Evolutionary conservation across 2,888 invertebrate species (phyloP), one percentile per base, ranked within the genome.

Genomic region (Drosophila mimetica): DNA sequence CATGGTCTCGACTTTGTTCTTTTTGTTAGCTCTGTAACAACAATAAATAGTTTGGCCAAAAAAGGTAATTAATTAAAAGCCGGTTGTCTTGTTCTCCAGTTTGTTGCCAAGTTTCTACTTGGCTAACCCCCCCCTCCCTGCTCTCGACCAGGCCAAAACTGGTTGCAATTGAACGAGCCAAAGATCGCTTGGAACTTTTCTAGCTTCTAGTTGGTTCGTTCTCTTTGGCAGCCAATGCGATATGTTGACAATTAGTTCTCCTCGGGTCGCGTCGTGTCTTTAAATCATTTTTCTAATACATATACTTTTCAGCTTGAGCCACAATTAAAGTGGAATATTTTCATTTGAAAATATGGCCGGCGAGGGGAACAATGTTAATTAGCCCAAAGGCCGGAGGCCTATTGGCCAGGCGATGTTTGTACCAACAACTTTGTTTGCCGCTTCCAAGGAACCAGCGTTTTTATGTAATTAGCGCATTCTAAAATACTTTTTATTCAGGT

Each of bases 61-160:
- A 88, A 89, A 89, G 89, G 89, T 80, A 88, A 88, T 89, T 89
- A 89, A 88, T 89, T 89, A 86, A 82, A 88, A 86, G 84, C 86
- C 79, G 77, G 88, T 82, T 75, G 65, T 60, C 65, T 58, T 72
- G 61, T 65, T 58, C 44, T 48, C 64, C 53, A 47, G 42, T 39
- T 61, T 55, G 57, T 53, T 53, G 59, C 39, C 67, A 37, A 18
- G 6, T 30, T 51, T 67, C 41, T 22, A 59, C 37, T 28, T 42
- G 16, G 32, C 22, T 28, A 2, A 22, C 39, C 36, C n/a, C 44
- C 47, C 37, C 25, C 51, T n/a, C 36, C 28, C 16, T 4, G n/a
- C n/a, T n/a, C n/a, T 44, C 5, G 18, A 25, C 32, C 32, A 18
- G 8, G 25, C 58, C 36, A 53, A 81, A 81, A 85, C 82, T 82